phyloP scores from a whole-genome alignment of 2,888 invertebrate species.

The Drosophila conformis region DNA sequence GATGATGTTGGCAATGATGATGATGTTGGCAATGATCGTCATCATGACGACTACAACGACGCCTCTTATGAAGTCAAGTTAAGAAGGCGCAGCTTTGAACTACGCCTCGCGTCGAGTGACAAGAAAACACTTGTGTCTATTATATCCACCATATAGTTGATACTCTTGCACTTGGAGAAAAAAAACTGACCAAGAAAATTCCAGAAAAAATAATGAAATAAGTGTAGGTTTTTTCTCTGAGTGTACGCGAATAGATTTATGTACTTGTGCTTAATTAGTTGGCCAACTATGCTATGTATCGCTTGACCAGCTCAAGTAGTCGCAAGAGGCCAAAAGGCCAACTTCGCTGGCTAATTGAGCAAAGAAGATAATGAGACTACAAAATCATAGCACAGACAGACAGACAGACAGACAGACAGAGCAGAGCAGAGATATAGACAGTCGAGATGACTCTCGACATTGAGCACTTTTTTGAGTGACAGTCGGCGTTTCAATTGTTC shows the following conservation, averaged over 20 bases:
- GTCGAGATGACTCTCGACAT: constrained; percentile 53
- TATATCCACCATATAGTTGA: constrained; percentile 13
- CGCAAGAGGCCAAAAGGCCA: constrained; percentile 61
- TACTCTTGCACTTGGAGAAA: background rate
- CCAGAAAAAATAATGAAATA: background rate
- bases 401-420: background rate
- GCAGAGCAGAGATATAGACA: background rate
- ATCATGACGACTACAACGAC: background rate
- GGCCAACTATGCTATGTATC: constrained; percentile 23
- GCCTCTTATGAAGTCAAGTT: constrained; percentile 15
- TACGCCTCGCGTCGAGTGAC: constrained; percentile 66
- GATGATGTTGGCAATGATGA: constrained; percentile 19
- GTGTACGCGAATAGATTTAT: background rate
- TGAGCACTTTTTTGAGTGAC: constrained; percentile 63
- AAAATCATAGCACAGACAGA: constrained; percentile 45
- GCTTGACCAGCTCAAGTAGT: constrained; percentile 32
- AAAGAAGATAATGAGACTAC: constrained; percentile 36
- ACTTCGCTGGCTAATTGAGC: constrained; percentile 63
- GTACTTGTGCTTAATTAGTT: constrained; percentile 39
- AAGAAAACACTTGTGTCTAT: constrained; percentile 67
- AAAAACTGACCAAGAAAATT: background rate
- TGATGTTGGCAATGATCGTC: background rate
- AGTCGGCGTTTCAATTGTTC: constrained; percentile 71
- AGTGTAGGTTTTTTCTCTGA: background rate
- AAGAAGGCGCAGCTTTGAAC: constrained; percentile 61